These are phyloP conservation scores for Synanthedon tipuliformis DNA, from an alignment of 2,888 invertebrate genomes.

Conservation along the genomic window DNA sequence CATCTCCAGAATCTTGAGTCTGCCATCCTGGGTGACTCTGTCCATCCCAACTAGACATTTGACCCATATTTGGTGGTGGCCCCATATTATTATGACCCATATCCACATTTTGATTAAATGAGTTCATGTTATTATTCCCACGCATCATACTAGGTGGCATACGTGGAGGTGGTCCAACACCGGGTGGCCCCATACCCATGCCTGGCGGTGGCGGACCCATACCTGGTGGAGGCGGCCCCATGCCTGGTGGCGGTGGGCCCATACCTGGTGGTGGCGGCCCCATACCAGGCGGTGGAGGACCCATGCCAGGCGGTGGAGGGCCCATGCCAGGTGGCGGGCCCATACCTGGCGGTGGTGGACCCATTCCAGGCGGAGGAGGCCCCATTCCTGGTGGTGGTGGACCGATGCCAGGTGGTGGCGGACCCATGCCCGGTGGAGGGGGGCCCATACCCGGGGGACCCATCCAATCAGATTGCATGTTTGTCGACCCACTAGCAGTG, in stretches of 20 bases:
- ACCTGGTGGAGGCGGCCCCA: slow-evolving; percentile 48
- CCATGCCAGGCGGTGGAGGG: slow-evolving; percentile 9
- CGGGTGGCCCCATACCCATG: slow-evolving; percentile 56
- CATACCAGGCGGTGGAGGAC: slow-evolving; percentile 16
- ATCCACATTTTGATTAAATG: slow-evolving; percentile 47
- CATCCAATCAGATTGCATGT: slow-evolving; percentile 20
- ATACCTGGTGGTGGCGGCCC: slow-evolving; percentile 17
- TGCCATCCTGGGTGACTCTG: slow-evolving; percentile 23
- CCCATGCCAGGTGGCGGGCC: slow-evolving; percentile 32
- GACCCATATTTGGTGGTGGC: slow-evolving; percentile 24
- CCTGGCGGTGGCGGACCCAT: slow-evolving; percentile 37
- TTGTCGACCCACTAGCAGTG: slow-evolving; percentile 28
- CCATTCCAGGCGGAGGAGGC: slow-evolving; percentile 33
- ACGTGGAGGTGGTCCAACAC: slow-evolving; percentile 41
- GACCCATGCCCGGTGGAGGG: slow-evolving; percentile 10
- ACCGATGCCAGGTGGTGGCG: slow-evolving; percentile 6
- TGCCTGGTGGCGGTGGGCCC: slow-evolving; percentile 43
- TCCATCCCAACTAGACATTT: slow-evolving; percentile 29
- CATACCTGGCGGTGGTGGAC: slow-evolving; percentile 30
- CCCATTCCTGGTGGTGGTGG: slow-evolving; percentile 44
- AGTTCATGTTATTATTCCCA: slow-evolving; percentile 33
- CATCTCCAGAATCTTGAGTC: slow-evolving; percentile 20
- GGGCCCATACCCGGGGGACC: slow-evolving; percentile 1
- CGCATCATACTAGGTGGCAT: slow-evolving; percentile 53
- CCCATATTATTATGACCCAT: slow-evolving; percentile 58